Evolutionary conservation across 2,888 invertebrate genomes (phyloP).

Genomic region (Troides aeacus): DNA sequence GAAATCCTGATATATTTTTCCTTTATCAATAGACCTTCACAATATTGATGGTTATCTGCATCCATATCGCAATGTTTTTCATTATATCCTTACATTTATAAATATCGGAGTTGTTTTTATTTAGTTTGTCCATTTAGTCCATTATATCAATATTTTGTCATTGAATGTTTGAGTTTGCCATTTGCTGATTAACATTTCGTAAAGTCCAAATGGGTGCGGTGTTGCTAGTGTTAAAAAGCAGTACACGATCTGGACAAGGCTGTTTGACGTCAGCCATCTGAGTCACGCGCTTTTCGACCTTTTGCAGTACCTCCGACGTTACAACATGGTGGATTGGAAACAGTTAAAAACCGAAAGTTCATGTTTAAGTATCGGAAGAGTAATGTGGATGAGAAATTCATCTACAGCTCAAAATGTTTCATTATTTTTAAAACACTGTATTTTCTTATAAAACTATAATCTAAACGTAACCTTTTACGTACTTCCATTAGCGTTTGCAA

Average conservation of each 20-base stretch:
- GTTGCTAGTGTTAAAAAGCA: conserved; percentile 31
- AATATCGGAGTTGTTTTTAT: too few species aligned
- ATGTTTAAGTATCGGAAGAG: not conserved
- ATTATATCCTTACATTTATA: not conserved
- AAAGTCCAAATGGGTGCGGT: conserved; percentile 30
- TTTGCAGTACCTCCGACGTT: conserved; percentile 38
- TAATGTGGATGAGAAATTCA: not conserved
- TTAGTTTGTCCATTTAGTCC: too few species aligned
- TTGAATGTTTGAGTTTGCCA: not conserved
- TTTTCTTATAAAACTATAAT: not conserved
- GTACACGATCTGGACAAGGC: conserved; percentile 41
- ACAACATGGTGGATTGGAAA: conserved; percentile 28
- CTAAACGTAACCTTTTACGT: not conserved
- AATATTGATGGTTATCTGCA: not conserved
- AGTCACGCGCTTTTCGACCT: conserved; percentile 59
- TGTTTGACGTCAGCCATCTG: conserved; percentile 48
- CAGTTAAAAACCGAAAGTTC: conserved; percentile 29
- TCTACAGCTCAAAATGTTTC: not conserved
- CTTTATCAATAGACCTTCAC: conserved; percentile 3
- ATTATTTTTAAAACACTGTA: not conserved
- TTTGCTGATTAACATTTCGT: conserved; percentile 7
- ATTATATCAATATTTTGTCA: not conserved
- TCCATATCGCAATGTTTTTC: not conserved
- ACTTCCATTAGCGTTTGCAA: not conserved
- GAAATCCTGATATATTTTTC: conserved; percentile 2